Conservation (phyloP, 2,797 vertebrate genomes). For the Argyrosomus regius region DNA sequence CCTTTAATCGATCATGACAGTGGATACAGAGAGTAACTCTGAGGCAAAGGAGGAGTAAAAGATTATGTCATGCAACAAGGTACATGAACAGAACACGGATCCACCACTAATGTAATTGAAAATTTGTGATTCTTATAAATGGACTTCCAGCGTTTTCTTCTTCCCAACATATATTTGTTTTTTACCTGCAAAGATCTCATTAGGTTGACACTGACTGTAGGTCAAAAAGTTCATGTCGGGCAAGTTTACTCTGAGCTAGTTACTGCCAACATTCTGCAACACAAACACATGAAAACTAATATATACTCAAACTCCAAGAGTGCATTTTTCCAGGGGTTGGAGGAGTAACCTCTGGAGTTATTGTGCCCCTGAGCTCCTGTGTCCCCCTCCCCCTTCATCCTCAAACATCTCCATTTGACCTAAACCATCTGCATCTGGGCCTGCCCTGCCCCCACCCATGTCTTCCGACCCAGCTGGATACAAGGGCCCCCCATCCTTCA, state of each 20-base stretch:
- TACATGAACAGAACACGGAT: background rate
- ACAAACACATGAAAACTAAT: conserved; percentile 57
- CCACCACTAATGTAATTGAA: background rate
- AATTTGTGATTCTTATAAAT: conserved; percentile 6
- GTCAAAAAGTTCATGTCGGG: conserved; percentile 18
- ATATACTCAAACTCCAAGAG: conserved; percentile 58
- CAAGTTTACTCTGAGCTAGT: background rate
- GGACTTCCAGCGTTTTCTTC: background rate
- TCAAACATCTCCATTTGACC: conserved; percentile 86
- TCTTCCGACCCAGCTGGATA: conserved; percentile 85
- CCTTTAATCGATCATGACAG: conserved; percentile 1
- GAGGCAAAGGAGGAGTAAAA: background rate
- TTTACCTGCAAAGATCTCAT: background rate
- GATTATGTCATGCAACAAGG: background rate
- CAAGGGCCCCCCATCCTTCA: conserved; percentile 82
- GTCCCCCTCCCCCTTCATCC: conserved; percentile 77
- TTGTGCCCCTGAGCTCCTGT: conserved; percentile 79
- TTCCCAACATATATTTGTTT: background rate
- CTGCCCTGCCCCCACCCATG: conserved; percentile 75
- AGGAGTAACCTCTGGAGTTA: conserved; percentile 79
- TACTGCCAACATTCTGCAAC: conserved; percentile 36
- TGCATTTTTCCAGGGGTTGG: conserved; percentile 71
- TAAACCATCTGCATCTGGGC: conserved; percentile 86
- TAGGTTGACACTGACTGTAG: background rate
- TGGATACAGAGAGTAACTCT: background rate